Evolutionary conservation across 2,113 vertebrate genomes (phyloP).

Genomic region (Notothenia rossii): DNA sequence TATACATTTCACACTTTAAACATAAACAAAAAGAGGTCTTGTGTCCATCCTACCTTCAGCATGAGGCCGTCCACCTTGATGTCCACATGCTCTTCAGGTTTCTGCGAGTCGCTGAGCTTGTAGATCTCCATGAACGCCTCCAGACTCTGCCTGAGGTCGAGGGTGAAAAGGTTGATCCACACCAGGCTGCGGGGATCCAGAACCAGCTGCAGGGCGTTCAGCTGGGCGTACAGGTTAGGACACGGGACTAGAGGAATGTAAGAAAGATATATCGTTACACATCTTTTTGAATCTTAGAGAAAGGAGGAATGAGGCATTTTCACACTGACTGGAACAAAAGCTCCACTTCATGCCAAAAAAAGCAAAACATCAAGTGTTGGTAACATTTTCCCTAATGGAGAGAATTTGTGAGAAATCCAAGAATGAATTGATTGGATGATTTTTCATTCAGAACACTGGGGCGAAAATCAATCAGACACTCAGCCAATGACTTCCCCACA

Average conservation of each 20-base stretch:
- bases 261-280: neutral
- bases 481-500: slow-evolving; percentile 22
- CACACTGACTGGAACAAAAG: too few species aligned
- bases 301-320: neutral
- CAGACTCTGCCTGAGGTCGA: slow-evolving; percentile 96
- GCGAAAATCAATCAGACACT: slow-evolving; percentile 50
- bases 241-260: slow-evolving; percentile 87
- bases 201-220: slow-evolving; percentile 96
- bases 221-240: slow-evolving; percentile 94
- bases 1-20: neutral
- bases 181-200: slow-evolving; percentile 95
- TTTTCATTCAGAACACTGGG: slow-evolving; percentile 26
- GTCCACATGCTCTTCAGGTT: slow-evolving; percentile 97
- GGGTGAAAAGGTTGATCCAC: slow-evolving; percentile 96
- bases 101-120: slow-evolving; percentile 94
- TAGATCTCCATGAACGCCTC: slow-evolving; percentile 98
- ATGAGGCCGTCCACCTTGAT: slow-evolving; percentile 95
- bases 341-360: slow-evolving; percentile 2
- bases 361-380: neutral
- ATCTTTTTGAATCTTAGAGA: neutral
- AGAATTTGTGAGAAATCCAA: slow-evolving; percentile 32
- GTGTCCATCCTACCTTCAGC: slow-evolving; percentile 88
- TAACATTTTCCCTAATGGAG: slow-evolving; percentile 10
- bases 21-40: neutral
- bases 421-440: slow-evolving; percentile 49